Percentiles rank a stretch among this genome's conserved stretches.
phyloP scores from a whole-genome alignment of 2,797 vertebrate species.

The Epinephelus awoara region DNA sequence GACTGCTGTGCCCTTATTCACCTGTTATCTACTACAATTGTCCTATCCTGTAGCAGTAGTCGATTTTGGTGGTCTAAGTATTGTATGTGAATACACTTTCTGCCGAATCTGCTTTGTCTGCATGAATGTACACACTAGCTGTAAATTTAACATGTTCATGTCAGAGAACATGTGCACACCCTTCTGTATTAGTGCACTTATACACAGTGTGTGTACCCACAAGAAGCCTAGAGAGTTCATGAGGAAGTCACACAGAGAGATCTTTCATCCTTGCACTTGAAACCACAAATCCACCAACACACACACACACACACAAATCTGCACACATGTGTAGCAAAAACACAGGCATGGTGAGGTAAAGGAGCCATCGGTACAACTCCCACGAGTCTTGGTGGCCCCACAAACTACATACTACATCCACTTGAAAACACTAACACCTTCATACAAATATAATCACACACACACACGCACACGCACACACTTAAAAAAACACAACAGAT shows the following conservation, averaged over 20 bases:
- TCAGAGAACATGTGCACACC: slow-evolving; percentile 22
- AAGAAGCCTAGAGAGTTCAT: slow-evolving; percentile 45
- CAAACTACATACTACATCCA: slow-evolving; percentile 25
- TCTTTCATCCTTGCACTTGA: slow-evolving; percentile 38
- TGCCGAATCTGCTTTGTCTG: not conserved
- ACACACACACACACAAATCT: not conserved
- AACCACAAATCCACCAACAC: slow-evolving; percentile 53
- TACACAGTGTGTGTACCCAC: not conserved
- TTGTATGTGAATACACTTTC: not conserved
- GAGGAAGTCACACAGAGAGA: slow-evolving; percentile 37
- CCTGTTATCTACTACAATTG: not conserved
- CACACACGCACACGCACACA: not conserved
- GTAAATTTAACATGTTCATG: slow-evolving; percentile 3
- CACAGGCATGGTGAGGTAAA: not conserved
- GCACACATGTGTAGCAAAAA: not conserved
- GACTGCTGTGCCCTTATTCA: not conserved
- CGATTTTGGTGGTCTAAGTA: not conserved
- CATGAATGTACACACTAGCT: not conserved
- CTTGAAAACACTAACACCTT: slow-evolving; percentile 9
- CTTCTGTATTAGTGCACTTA: not conserved
- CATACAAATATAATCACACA: not conserved
- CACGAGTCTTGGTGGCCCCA: slow-evolving; percentile 29
- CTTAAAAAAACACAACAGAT: slow-evolving; percentile 5
- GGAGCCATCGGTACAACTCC: slow-evolving; percentile 35
- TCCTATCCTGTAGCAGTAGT: not conserved